phyloP scores from a whole-genome alignment of 2,113 vertebrate genomes.

The Smithornis capensis region DNA sequence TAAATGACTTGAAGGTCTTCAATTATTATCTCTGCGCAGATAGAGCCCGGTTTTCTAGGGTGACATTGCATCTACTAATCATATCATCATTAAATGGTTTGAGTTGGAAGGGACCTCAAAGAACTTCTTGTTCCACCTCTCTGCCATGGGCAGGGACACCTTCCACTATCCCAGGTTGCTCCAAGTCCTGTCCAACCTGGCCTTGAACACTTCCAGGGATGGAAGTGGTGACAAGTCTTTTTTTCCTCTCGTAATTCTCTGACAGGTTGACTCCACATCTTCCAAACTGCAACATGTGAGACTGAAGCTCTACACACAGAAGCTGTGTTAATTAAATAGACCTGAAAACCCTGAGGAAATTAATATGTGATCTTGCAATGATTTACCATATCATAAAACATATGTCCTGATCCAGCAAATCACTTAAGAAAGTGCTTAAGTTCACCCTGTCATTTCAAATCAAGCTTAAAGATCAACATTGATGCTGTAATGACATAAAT shows the following conservation, averaged over 20 bases:
- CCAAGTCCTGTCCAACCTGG: neutral
- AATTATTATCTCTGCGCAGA: neutral
- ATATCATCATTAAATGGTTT: neutral
- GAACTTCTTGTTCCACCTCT: neutral
- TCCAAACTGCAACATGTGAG: neutral
- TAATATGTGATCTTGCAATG: neutral
- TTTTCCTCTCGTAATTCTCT: neutral
- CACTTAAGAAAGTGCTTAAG: neutral
- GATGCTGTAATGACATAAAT: neutral
- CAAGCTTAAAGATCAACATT: neutral
- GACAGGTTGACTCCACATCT: neutral
- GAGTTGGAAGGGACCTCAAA: neutral
- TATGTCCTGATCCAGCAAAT: neutral
- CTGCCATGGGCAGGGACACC: neutral
- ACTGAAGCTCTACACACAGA: fast-evolving
- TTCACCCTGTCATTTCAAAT: neutral
- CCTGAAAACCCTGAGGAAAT: neutral
- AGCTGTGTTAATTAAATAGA: neutral
- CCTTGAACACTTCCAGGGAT: neutral
- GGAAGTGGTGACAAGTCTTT: fast-evolving
- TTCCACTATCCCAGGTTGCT: neutral
- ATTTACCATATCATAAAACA: neutral
- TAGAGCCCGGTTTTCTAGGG: neutral
- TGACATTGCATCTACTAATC: neutral
- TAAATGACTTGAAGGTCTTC: neutral